These are phyloP conservation scores for Aphidoletes aphidimyza DNA, from an alignment of 2,888 invertebrate genomes.

Conservation along the genomic window DNA sequence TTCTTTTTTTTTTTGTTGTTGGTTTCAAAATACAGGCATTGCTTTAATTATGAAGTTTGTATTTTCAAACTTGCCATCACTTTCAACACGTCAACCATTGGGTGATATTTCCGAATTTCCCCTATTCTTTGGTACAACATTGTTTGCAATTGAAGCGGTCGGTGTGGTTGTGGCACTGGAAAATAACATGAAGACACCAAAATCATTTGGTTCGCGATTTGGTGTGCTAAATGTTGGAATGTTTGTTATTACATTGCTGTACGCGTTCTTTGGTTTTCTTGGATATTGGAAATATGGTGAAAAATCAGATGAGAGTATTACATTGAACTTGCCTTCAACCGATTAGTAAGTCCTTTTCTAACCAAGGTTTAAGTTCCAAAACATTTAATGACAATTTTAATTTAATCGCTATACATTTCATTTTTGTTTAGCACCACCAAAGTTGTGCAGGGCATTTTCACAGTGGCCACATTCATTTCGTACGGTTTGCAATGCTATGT, in stretches of 20 bases:
- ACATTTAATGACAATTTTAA: background rate
- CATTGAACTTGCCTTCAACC: slow-evolving; percentile 80
- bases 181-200: slow-evolving; percentile 92
- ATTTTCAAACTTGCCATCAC: slow-evolving; percentile 70
- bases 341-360: slow-evolving; percentile 79
- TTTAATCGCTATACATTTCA: slow-evolving; percentile 27
- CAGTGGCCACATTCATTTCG: slow-evolving; percentile 87
- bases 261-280: slow-evolving; percentile 88
- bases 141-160: slow-evolving; percentile 88
- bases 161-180: slow-evolving; percentile 89
- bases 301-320: slow-evolving; percentile 80
- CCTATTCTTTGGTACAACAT: slow-evolving; percentile 87
- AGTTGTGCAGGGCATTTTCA: slow-evolving; percentile 77
- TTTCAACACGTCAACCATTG: slow-evolving; percentile 67
- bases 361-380: slow-evolving; percentile 64
- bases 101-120: slow-evolving; percentile 72
- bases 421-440: slow-evolving; percentile 72
- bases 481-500: slow-evolving; percentile 96
- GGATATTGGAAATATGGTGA: slow-evolving; percentile 89
- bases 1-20: background rate
- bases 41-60: slow-evolving; percentile 80
- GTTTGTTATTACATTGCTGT: slow-evolving; percentile 83
- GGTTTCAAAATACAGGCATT: slow-evolving; percentile 67
- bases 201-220: slow-evolving; percentile 79
- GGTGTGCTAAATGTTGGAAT: slow-evolving; percentile 90